Base-by-base conservation (phyloP, 2,113 vertebrate genomes). In the Chelonoidis abingdonii region DNA sequence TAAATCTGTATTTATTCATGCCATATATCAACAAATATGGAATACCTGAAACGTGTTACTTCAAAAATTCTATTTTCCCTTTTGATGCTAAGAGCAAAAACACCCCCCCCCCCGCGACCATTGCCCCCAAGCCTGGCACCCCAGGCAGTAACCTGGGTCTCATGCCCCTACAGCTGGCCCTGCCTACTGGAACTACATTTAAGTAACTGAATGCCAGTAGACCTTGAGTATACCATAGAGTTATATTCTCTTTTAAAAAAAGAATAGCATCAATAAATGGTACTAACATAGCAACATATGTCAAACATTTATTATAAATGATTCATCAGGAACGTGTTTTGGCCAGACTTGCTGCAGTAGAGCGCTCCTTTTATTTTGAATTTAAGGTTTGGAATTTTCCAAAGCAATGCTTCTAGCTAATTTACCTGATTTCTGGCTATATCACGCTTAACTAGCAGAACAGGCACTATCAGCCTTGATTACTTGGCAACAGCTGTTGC, bases 111-210 rank as follows among this genome's bases (percentile, higher is more conserved):
- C 57, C 57, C 14, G 27, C 13, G 57, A 29, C 5, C 27, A 59
- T 27, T 59, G 27, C 27, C 57, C 27, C 27, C 5, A 59, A 27
- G 5, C 27, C 57, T 54, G 11, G 11, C 57, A 59, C 57, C 27
- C 27, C 11, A 59, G 27, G 57, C 5, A 59, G 57, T 31, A 5
- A 13, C 27, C 27, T 59, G 25, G 57, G 27, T 59, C 25, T 1
- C 57, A 29, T 29, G 11, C 11, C 57, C 57, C 57, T 29, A 59
- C 6, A 59, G 57, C 27, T 11, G 57, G 25, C 57, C 57, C 57
- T 59, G 57, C 92, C 87, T 92, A 84, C 50, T 88, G 84, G 89
- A 91, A 69, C 91, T 94, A 89, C 59, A 21, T 92, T 93, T 49
- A 87, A 96, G 80, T 14, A 81, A 94, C 41, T 87, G 31, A 47